phyloP scores from a whole-genome alignment of 2,797 vertebrate genomes.

The Scolopax bukidnonensis region DNA sequence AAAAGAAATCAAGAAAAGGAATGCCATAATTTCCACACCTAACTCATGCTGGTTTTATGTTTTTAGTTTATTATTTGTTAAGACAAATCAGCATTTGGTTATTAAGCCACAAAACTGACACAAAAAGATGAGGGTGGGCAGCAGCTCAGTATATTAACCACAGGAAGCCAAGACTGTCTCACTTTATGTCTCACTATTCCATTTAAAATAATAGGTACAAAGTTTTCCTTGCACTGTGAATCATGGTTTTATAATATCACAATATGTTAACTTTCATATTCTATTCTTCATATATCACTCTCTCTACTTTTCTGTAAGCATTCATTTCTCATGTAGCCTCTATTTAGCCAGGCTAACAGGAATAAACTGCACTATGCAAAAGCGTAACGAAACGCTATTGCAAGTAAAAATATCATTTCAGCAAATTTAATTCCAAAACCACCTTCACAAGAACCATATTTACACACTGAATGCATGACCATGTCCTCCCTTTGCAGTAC shows the following conservation, averaged over 20 bases:
- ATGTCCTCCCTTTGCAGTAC: neutral
- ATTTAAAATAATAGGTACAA: neutral
- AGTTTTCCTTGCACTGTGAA: neutral
- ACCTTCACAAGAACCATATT: neutral
- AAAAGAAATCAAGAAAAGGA: neutral
- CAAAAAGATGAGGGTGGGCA: neutral
- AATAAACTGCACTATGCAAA: neutral
- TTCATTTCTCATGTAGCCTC: neutral
- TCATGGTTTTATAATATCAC: neutral
- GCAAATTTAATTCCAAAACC: neutral
- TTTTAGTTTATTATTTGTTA: neutral
- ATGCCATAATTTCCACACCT: neutral
- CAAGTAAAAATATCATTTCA: neutral
- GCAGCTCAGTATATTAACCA: neutral
- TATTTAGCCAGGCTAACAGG: neutral
- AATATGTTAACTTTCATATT: neutral
- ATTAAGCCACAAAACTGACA: neutral
- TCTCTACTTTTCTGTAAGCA: neutral
- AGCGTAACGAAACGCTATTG: neutral
- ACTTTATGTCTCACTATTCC: neutral
- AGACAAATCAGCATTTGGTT: neutral
- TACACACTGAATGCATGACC: neutral
- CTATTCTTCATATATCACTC: neutral
- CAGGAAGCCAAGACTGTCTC: neutral
- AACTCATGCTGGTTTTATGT: neutral